Base-by-base conservation (phyloP, 2,888 invertebrate species). In the Bellardia pandia region DNA sequence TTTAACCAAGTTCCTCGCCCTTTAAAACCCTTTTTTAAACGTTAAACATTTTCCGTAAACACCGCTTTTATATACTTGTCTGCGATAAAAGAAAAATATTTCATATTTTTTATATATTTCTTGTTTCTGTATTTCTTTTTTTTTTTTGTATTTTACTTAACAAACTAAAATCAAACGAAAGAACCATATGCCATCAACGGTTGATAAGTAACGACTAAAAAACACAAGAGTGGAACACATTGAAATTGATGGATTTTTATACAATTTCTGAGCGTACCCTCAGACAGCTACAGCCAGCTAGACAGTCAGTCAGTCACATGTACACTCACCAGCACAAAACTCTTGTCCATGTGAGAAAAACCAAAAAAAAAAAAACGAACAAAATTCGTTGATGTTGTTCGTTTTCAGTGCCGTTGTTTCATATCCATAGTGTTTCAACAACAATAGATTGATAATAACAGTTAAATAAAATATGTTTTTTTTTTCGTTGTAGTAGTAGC, bases 201-300 rank as follows among this genome's bases (percentile, higher is more conserved):
- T 80, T 85, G 85, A 79, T 64, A 80, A 85, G 62, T 80, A 76
- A 80, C 69, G 53, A 85, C 85, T 85, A 80, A 86, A 68, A 62
- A 83, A 69, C 71, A 62, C 51, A 51, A 76, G 76, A 76, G 56
- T 58, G 48, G 64, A 85, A 69, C 62, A 56, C 56, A 62, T 16
- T 79, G 45, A 79, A 83, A 76, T 30, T 83, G 56, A 48, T 78
- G 82, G 74, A 71, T 69, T 14, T 42, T 42, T 66, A 9, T 76
- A 45, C 71, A 62, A 68, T 58, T 75, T 40, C 48, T 48, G 42
- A 82, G 75, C 66, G 48, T 58, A 78, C 40, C 58, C 72, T 5
- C 51, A 56, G 9, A n/a, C 8, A 23, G 23, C 23, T 23, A 16
- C 56, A 53, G n/a, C 8, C 33, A 74, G 33, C 30, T 13, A 7